These are phyloP conservation scores for Drosophila anomalata DNA, from an alignment of 2,888 invertebrate species.

Conservation along the genomic window DNA sequence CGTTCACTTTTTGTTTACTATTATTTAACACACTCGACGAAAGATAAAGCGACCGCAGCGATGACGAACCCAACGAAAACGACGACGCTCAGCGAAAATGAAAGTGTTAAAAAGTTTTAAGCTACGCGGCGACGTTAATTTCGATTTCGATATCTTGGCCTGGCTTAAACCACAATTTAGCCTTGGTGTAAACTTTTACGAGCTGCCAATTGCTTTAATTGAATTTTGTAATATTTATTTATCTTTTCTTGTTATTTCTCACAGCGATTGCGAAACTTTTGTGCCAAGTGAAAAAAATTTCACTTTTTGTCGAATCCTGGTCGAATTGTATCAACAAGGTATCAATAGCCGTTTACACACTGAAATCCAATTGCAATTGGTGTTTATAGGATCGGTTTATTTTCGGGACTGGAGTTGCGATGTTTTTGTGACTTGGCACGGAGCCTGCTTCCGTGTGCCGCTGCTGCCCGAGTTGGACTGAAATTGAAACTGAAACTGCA, in stretches of 20 bases:
- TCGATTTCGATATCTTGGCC: conserved; percentile 39
- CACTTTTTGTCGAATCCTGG: conserved; percentile 48
- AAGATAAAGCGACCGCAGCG: conserved; percentile 33
- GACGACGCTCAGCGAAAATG: conserved; percentile 67
- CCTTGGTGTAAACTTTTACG: conserved; percentile 33
- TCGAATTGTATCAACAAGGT: conserved; percentile 23
- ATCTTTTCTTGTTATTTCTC: conserved; percentile 31
- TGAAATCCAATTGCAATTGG: conserved; percentile 11
- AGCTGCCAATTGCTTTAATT: conserved; percentile 42
- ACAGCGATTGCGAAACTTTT: conserved; percentile 50
- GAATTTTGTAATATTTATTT: conserved; percentile 62
- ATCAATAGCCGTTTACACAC: conserved; percentile 25
- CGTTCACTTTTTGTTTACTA: conserved; percentile 54
- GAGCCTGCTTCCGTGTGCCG: conserved; percentile 73
- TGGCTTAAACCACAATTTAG: conserved; percentile 32
- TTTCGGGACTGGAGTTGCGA: conserved; percentile 1
- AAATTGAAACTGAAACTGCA: conserved; percentile 75
- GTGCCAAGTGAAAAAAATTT: conserved; percentile 48
- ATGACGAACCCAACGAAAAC: conserved; percentile 49
- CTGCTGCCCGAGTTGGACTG: conserved; percentile 75
- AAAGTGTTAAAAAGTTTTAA: conserved; percentile 66
- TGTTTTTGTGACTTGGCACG: conserved; percentile 40
- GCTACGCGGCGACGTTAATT: conserved; percentile 23
- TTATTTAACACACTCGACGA: conserved; percentile 73
- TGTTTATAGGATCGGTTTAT: conserved; percentile 20